These are phyloP conservation scores for Callipepla californica DNA, from an alignment of 2,113 vertebrate species.

Conservation along the genomic window DNA sequence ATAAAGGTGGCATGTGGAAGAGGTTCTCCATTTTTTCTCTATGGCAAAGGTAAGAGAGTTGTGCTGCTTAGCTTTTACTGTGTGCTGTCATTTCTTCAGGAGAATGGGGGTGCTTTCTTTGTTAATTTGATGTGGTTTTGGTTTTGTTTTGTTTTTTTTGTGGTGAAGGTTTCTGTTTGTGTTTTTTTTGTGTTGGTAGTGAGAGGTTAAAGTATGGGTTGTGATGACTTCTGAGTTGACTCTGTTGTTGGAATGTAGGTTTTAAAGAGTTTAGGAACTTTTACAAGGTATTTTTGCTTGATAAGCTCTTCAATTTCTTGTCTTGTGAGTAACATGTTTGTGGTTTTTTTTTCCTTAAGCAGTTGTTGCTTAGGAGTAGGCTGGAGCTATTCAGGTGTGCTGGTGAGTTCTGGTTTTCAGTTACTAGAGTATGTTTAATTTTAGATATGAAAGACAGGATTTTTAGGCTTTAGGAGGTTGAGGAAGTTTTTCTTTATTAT, in stretches of 20 bases:
- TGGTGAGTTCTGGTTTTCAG: neutral
- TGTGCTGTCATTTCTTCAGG: accelerated
- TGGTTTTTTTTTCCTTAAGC: neutral
- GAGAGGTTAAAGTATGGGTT: accelerated
- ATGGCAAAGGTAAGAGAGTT: neutral
- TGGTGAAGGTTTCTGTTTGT: neutral
- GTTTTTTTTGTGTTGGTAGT: neutral
- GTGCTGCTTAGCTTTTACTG: too few species aligned
- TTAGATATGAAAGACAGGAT: neutral
- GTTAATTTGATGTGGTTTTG: too few species aligned
- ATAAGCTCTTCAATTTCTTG: neutral
- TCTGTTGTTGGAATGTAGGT: neutral
- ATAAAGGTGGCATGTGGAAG: neutral
- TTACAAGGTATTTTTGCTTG: neutral
- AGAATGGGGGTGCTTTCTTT: accelerated
- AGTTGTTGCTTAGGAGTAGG: neutral
- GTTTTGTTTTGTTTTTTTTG: too few species aligned
- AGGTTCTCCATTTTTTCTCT: accelerated
- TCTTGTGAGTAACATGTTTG: neutral
- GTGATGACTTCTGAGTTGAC: neutral
- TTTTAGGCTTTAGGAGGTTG: neutral
- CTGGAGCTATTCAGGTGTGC: neutral
- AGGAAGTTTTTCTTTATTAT: neutral
- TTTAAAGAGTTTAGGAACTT: neutral
- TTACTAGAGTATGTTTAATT: neutral